These are phyloP conservation scores for Stegodyphus dumicola DNA, from an alignment of 1,140 invertebrate species.

Conservation along the genomic window DNA sequence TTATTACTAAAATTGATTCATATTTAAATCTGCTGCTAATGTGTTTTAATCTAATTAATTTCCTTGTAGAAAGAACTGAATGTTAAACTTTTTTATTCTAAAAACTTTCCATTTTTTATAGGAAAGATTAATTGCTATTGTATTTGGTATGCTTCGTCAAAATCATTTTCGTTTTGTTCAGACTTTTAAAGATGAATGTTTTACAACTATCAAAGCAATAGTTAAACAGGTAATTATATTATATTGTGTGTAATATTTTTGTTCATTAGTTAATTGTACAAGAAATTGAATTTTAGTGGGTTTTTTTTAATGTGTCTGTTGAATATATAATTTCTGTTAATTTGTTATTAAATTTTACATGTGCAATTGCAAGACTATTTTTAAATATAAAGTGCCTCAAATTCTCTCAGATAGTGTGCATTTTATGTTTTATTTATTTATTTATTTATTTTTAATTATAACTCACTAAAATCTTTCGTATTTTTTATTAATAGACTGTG, in stretches of 20 bases:
- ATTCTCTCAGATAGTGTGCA: not conserved
- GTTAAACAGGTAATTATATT: slow-evolving; percentile 80
- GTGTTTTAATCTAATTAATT: no score
- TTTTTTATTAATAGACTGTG: slow-evolving; percentile 67
- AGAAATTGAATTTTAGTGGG: no score
- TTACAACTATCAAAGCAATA: slow-evolving; percentile 86
- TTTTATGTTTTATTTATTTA: not conserved
- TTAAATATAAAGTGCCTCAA: not conserved
- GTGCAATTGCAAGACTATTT: not conserved
- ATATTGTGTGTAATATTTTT: no score
- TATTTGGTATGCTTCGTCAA: slow-evolving; percentile 87
- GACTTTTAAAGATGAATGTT: slow-evolving; percentile 87
- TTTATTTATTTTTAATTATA: not conserved
- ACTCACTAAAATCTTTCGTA: not conserved
- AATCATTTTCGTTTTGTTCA: slow-evolving; percentile 90
- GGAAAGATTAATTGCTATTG: slow-evolving; percentile 88
- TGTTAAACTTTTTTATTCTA: not conserved
- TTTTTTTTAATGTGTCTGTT: no score
- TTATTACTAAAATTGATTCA: no score
- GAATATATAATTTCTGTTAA: no score
- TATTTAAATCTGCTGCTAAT: not conserved
- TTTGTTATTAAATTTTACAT: not conserved
- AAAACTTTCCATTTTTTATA: slow-evolving; percentile 65
- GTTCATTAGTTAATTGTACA: no score
- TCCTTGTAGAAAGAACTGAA: not conserved